These are phyloP conservation scores for Phrynosoma platyrhinos DNA, from an alignment of 2,113 vertebrate species.

Conservation along the genomic window DNA sequence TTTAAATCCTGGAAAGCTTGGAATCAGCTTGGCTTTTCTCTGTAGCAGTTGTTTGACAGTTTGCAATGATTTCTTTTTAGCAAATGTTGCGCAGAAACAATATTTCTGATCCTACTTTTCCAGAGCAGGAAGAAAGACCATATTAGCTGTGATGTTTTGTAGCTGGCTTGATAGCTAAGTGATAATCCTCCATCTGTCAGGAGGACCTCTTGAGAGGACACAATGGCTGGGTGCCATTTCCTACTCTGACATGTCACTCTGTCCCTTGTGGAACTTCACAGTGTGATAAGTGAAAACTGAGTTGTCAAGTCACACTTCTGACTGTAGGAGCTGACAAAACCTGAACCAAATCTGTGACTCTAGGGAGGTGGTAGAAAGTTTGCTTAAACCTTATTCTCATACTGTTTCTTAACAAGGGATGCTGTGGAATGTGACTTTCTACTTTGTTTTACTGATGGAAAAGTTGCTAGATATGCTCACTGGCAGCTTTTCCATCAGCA, in stretches of 20 bases:
- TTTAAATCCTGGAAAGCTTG: slow-evolving; percentile 32
- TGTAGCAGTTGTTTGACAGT: slow-evolving; percentile 42
- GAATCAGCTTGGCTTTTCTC: slow-evolving; percentile 52
- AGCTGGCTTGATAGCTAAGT: slow-evolving; percentile 20
- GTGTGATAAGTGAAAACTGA: not conserved
- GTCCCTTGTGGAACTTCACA: not conserved
- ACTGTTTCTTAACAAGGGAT: not conserved
- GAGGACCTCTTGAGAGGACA: slow-evolving; percentile 6
- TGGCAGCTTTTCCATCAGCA: too few relatives aligned
- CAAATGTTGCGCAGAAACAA: not conserved
- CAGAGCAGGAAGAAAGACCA: not conserved
- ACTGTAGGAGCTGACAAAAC: not conserved
- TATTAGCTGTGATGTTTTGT: not conserved
- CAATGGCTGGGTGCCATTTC: not conserved
- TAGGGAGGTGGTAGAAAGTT: not conserved
- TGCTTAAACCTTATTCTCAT: not conserved
- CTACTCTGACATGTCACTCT: accelerated
- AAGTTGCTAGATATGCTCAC: too few relatives aligned
- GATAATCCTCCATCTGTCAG: slow-evolving; percentile 5
- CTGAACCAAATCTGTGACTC: not conserved
- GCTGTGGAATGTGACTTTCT: not conserved
- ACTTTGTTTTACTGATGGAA: not conserved
- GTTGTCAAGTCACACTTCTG: not conserved
- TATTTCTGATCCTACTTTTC: not conserved
- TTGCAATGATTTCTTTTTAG: slow-evolving; percentile 28